Percentiles rank a stretch among this genome's conserved stretches.
Evolutionary conservation across 1,140 invertebrate genomes (phyloP).

Genomic region (Anastatus disparis): DNA sequence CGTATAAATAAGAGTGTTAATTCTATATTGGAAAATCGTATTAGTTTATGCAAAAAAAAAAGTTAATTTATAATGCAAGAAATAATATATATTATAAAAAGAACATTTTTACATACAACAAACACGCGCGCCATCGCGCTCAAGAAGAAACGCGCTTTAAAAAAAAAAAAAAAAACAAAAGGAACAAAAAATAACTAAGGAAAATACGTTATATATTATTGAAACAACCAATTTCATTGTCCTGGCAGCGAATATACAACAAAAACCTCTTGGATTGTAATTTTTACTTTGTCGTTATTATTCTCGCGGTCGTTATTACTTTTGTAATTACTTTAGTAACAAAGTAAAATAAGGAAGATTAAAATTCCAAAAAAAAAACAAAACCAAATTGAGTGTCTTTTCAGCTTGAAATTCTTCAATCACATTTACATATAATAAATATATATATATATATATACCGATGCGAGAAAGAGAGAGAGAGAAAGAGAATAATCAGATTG

Average conservation of each 20-base stretch:
- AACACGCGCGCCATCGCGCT: constrained; percentile 10
- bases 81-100: constrained; percentile 33
- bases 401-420: constrained; percentile 13
- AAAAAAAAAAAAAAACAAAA: constrained; percentile 13
- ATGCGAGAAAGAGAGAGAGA: constrained; percentile 20
- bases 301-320: constrained; percentile 44
- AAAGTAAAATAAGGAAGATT: constrained; percentile 41
- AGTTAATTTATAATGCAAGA: constrained; percentile 9
- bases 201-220: no score
- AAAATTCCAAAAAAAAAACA: constrained; percentile 42
- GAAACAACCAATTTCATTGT: constrained; percentile 42
- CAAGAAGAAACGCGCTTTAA: constrained; percentile 24
- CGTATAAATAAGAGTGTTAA: constrained; percentile 25
- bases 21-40: constrained; percentile 19
- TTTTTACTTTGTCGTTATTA: constrained; percentile 43
- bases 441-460: no score
- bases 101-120: constrained; percentile 25
- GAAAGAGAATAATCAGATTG: not conserved
- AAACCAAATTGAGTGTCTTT: constrained; percentile 35
- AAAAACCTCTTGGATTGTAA: constrained; percentile 36
- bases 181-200: no score
- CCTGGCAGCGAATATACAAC: constrained; percentile 17
- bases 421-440: not conserved
- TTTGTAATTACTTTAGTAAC: constrained; percentile 47
- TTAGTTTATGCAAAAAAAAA: constrained; percentile 27